A percentile compares a stretch with the other conserved stretches of the same genome.
Evolutionary conservation across 30 jellyfish, hydroid and myxozoan genomes (phyloP).

Genomic region (Clytia hemisphaerica): DNA sequence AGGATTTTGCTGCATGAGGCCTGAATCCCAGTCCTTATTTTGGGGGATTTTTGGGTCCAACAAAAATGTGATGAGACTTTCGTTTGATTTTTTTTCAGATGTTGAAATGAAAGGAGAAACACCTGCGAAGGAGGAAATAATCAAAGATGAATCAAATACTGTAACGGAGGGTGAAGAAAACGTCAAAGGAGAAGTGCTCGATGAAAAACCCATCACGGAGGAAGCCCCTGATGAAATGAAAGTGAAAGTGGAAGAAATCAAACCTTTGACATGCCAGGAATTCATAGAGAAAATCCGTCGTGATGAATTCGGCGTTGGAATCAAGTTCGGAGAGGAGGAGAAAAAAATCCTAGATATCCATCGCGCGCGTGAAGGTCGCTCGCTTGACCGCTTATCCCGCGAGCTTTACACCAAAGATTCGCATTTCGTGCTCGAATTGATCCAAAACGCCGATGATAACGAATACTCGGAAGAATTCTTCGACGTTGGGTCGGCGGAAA

Average conservation of each 20-base stretch:
- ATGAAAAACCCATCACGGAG: slow-evolving; percentile 5
- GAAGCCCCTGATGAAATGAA: background rate
- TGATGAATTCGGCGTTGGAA: slow-evolving; percentile 70
- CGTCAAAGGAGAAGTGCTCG: background rate
- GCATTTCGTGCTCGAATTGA: slow-evolving; percentile 82
- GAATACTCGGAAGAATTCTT: slow-evolving; percentile 36
- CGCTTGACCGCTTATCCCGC: slow-evolving; percentile 65
- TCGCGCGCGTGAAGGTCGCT: slow-evolving; percentile 63
- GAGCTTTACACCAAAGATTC: slow-evolving; percentile 82
- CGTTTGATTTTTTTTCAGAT: background rate
- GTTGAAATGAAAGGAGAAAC: too few relatives aligned
- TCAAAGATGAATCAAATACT: background rate
- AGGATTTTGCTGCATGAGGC: too few relatives aligned
- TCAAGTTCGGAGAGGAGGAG: slow-evolving; percentile 40
- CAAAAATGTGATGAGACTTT: too few relatives aligned
- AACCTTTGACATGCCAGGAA: slow-evolving; percentile 30
- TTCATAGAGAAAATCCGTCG: slow-evolving; percentile 55
- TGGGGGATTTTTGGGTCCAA: too few relatives aligned
- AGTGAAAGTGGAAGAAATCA: too few relatives aligned
- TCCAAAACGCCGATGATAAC: slow-evolving; percentile 91
- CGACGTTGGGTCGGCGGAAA: slow-evolving; percentile 34
- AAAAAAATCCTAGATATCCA: slow-evolving; percentile 24
- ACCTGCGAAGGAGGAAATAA: too few relatives aligned
- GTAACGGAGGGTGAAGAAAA: background rate
- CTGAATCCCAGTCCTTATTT: too few relatives aligned